Evolutionary conservation across 2,888 invertebrate species (phyloP).

Genomic region (Petrophora chlorosata): DNA sequence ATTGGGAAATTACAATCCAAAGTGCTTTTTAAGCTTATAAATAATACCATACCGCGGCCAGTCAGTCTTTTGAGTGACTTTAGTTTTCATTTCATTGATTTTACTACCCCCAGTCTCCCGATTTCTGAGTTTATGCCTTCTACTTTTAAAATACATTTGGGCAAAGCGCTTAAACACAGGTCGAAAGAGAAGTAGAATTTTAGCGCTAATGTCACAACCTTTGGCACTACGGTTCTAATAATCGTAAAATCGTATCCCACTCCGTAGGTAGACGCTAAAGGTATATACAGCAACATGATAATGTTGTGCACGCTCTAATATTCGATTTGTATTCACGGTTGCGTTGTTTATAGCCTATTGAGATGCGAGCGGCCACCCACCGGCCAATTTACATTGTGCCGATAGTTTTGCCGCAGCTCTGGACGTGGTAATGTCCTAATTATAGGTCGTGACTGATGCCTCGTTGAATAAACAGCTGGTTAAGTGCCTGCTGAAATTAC

Average conservation of each 20-base stretch:
- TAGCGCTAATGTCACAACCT: no score
- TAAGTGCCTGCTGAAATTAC: constrained; percentile 4
- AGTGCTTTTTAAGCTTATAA: no score
- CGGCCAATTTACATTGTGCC: constrained; percentile 71
- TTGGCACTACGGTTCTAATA: no score
- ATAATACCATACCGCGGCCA: no score
- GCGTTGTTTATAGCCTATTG: constrained; percentile 79
- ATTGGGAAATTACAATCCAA: no score
- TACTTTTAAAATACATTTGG: no score
- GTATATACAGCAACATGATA: constrained; percentile 56
- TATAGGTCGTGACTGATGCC: constrained; percentile 40
- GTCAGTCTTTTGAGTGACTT: no score
- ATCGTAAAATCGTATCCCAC: background rate
- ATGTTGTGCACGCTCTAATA: constrained; percentile 73
- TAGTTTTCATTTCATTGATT: no score
- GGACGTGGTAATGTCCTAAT: constrained; percentile 57
- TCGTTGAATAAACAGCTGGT: constrained; percentile 20
- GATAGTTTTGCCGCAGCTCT: constrained; percentile 66
- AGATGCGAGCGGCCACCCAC: constrained; percentile 72
- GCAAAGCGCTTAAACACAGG: no score
- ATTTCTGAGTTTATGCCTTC: no score
- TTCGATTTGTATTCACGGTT: constrained; percentile 80
- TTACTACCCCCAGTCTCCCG: no score
- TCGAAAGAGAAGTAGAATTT: no score
- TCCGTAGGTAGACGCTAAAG: background rate